phyloP scores from a whole-genome alignment of 2,797 vertebrate species.

The Enteromius argenteus region DNA sequence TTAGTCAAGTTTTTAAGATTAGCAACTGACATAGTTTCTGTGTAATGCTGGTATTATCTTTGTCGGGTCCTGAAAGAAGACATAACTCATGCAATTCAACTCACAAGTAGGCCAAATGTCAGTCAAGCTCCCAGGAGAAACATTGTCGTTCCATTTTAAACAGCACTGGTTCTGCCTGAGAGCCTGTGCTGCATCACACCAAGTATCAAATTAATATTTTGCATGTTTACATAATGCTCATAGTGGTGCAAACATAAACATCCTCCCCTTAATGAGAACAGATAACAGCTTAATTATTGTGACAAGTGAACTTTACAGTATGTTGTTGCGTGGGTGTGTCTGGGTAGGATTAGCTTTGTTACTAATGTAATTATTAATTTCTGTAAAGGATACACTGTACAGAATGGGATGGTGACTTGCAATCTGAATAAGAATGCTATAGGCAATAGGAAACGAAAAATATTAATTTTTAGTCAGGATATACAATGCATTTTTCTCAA shows the following conservation, averaged over 20 bases:
- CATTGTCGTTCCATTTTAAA: slow-evolving; percentile 18
- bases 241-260: slow-evolving; percentile 31
- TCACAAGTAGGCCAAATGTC: slow-evolving; percentile 47
- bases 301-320: neutral
- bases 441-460: neutral
- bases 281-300: slow-evolving; percentile 24
- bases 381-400: neutral
- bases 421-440: neutral
- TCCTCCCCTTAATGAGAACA: slow-evolving; percentile 24
- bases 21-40: neutral
- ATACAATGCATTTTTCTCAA: neutral
- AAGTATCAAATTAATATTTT: slow-evolving; percentile 35
- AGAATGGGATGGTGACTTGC: neutral
- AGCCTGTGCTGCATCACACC: neutral
- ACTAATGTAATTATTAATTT: neutral
- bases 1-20: neutral
- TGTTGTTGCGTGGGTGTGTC: neutral
- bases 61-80: neutral
- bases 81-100: slow-evolving; percentile 11
- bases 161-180: slow-evolving; percentile 13
- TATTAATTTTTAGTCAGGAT: neutral
- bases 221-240: slow-evolving; percentile 45
- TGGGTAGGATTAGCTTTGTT: neutral
- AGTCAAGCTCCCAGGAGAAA: slow-evolving; percentile 17
- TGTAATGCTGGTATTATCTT: neutral